Evolutionary conservation across 2,797 vertebrate genomes (phyloP).

Genomic region (Harpagifer antarcticus): DNA sequence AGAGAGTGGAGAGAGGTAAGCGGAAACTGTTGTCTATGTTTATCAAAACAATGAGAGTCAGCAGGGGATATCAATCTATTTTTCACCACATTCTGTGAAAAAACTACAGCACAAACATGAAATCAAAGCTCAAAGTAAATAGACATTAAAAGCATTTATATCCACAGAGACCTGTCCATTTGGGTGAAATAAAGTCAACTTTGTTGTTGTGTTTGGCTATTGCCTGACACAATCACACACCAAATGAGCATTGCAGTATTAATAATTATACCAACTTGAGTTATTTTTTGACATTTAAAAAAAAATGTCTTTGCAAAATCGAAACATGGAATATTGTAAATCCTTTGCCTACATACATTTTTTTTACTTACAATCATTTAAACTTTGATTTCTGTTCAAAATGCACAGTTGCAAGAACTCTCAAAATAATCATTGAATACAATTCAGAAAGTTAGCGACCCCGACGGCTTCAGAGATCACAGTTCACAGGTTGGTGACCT

Average conservation of each 20-base stretch:
- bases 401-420: background rate
- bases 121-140: slow-evolving; percentile 44
- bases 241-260: background rate
- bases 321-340: background rate
- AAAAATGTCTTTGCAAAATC: background rate
- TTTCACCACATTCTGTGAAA: slow-evolving; percentile 51
- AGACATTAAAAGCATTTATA: slow-evolving; percentile 51
- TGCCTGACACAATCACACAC: slow-evolving; percentile 23
- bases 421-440: background rate
- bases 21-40: slow-evolving; percentile 50
- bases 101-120: slow-evolving; percentile 32
- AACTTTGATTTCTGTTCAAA: background rate
- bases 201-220: slow-evolving; percentile 32
- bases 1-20: slow-evolving; percentile 41
- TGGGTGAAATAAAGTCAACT: slow-evolving; percentile 34
- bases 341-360: background rate
- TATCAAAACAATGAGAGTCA: slow-evolving; percentile 70
- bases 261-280: no score
- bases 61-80: slow-evolving; percentile 59
- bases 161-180: slow-evolving; percentile 40
- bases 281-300: no score
- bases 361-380: background rate
- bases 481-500: slow-evolving; percentile 53
- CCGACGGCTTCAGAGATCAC: background rate
- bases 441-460: background rate